A percentile compares a stretch with the other conserved stretches of the same genome.
phyloP scores from a whole-genome alignment of 1,140 invertebrate genomes.

The Littorina saxatilis region DNA sequence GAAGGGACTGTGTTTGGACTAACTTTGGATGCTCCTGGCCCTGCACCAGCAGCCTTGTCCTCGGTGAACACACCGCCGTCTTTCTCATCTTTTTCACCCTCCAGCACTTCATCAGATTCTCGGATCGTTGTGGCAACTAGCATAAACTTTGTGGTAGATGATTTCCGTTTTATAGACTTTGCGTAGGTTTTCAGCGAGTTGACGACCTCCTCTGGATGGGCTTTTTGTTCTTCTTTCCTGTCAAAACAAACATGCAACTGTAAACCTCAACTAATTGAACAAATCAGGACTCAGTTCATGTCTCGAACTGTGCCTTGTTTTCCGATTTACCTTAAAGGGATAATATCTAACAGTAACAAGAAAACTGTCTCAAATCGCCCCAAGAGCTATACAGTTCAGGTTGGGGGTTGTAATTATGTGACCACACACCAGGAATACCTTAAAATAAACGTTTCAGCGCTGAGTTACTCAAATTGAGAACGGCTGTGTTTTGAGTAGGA shows the following conservation, averaged over 20 bases:
- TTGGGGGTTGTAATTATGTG: too few species aligned
- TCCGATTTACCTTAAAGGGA: not conserved
- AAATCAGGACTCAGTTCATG: too few species aligned
- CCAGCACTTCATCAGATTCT: slow-evolving; percentile 64
- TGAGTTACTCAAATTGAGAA: too few species aligned
- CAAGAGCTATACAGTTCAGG: too few species aligned
- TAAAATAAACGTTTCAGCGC: too few species aligned
- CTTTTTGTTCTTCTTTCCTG: slow-evolving; percentile 71
- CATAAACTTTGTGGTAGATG: slow-evolving; percentile 61
- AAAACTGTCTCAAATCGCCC: too few species aligned
- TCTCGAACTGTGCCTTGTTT: not conserved
- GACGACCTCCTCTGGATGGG: slow-evolving; percentile 74
- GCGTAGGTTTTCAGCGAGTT: slow-evolving; percentile 71
- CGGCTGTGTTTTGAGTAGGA: too few species aligned
- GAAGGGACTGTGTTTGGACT: not conserved
- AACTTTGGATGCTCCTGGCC: slow-evolving; percentile 3
- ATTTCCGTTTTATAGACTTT: slow-evolving; percentile 66
- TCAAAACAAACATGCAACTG: slow-evolving; percentile 7
- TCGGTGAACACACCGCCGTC: not conserved
- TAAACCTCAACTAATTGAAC: too few species aligned
- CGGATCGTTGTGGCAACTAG: slow-evolving; percentile 60
- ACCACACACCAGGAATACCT: too few species aligned
- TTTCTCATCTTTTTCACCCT: slow-evolving; percentile 34
- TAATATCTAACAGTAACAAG: not conserved
- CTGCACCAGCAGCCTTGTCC: not conserved